phyloP scores from a whole-genome alignment of 2,888 invertebrate genomes.

The Xanthia togata region DNA sequence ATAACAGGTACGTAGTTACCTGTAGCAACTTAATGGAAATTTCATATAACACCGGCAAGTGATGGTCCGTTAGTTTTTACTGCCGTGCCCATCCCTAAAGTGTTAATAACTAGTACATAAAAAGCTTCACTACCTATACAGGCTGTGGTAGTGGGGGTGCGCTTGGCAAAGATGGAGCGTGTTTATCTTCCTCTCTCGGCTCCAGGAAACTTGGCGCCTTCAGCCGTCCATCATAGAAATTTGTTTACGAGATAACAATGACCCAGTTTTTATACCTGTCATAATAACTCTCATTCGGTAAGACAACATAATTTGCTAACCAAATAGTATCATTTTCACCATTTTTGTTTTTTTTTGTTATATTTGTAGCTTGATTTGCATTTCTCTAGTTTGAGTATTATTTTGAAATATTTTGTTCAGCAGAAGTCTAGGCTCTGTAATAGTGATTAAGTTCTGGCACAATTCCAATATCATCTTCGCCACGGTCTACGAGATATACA shows the following conservation, averaged over 20 bases:
- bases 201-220: constrained; percentile 76
- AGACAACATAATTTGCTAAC: constrained; percentile 46
- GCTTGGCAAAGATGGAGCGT: constrained; percentile 65
- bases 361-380: constrained; percentile 17
- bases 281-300: constrained; percentile 64
- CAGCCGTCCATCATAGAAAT: constrained; percentile 72
- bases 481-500: constrained; percentile 15
- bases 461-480: constrained; percentile 37
- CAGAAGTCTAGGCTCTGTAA: constrained; percentile 14
- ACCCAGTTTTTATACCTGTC: constrained; percentile 73
- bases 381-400: constrained; percentile 11
- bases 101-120: constrained; percentile 64
- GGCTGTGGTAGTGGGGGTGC: constrained; percentile 45
- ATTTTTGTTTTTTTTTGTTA: constrained; percentile 13
- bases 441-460: constrained; percentile 52
- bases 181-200: constrained; percentile 69
- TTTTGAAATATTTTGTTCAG: constrained; percentile 27
- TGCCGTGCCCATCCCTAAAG: constrained; percentile 60
- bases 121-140: constrained; percentile 46
- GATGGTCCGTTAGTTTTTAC: constrained; percentile 70
- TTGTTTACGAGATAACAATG: constrained; percentile 75
- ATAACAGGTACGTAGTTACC: constrained; percentile 39
- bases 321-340: constrained; percentile 9
- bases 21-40: constrained; percentile 67
- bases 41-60: constrained; percentile 56